These are phyloP conservation scores for Xenentodon cancila DNA, from an alignment of 2,797 vertebrate species.

Conservation along the genomic window DNA sequence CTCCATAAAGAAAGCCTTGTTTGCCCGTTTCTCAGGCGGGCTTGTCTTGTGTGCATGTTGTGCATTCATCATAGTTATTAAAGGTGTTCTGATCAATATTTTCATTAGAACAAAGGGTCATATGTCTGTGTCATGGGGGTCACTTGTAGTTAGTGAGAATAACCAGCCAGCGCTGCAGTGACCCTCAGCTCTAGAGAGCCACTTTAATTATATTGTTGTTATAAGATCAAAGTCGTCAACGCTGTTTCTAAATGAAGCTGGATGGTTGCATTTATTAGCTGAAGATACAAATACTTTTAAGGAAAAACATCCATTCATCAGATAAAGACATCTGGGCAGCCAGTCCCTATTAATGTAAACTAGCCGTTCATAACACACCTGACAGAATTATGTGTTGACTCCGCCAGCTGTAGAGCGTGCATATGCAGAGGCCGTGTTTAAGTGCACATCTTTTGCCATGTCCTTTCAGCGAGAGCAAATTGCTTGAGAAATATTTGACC, in stretches of 20 bases:
- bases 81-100: slow-evolving; percentile 16
- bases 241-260: slow-evolving; percentile 8
- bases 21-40: slow-evolving; percentile 30
- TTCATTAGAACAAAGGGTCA: not conserved
- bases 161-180: not conserved
- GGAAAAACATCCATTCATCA: too few species aligned
- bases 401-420: too few species aligned
- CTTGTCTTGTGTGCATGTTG: slow-evolving; percentile 12
- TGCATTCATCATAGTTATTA: slow-evolving; percentile 17
- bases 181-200: not conserved
- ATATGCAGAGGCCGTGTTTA: too few species aligned
- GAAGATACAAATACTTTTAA: not conserved
- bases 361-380: too few species aligned
- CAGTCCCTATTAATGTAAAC: too few species aligned
- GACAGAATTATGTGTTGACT: too few species aligned
- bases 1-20: slow-evolving; percentile 65
- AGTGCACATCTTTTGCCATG: too few species aligned
- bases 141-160: not conserved
- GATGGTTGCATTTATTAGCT: not conserved
- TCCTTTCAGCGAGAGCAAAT: too few species aligned
- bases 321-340: too few species aligned
- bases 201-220: not conserved
- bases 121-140: not conserved
- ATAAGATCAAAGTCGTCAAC: not conserved
- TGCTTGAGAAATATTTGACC: too few species aligned